Conservation (phyloP, 1,140 invertebrate genomes). For the Cyrtorhinus lividipennis region DNA sequence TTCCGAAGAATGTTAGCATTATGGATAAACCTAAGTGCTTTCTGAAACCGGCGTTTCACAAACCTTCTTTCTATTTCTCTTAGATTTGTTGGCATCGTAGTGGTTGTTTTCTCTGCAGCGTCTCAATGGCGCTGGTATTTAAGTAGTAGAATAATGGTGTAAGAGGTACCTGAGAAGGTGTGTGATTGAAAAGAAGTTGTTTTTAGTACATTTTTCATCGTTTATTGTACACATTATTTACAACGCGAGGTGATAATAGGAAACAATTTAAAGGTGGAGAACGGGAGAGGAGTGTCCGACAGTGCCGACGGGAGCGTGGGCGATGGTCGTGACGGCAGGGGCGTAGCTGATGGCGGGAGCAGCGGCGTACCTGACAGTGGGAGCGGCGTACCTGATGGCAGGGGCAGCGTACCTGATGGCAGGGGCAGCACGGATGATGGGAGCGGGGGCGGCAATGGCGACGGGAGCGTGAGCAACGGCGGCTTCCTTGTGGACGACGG, state of each 20-base stretch:
- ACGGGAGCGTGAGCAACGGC: slow-evolving; percentile 8
- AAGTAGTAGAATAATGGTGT: too few relatives aligned
- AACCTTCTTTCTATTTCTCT: too few relatives aligned
- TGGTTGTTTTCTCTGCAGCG: too few relatives aligned
- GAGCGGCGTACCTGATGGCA: slow-evolving; percentile 3
- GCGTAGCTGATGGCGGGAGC: slow-evolving; percentile 7
- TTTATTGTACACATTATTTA: neutral
- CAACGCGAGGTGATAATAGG: neutral
- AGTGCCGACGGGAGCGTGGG: slow-evolving; percentile 5
- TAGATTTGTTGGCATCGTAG: too few relatives aligned
- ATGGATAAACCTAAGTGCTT: too few relatives aligned
- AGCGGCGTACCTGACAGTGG: slow-evolving; percentile 10
- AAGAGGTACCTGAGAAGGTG: too few relatives aligned
- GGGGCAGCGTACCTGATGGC: neutral
- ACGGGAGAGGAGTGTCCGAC: slow-evolving; percentile 6
- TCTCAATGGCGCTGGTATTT: too few relatives aligned
- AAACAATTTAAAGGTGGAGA: neutral
- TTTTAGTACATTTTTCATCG: too few relatives aligned
- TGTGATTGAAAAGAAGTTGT: too few relatives aligned
- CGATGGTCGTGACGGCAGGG: slow-evolving; percentile 2
- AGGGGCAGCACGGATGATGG: slow-evolving; percentile 7
- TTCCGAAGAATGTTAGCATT: too few relatives aligned
- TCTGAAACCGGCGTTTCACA: too few relatives aligned
- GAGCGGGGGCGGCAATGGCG: slow-evolving; percentile 5
- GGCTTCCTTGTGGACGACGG: slow-evolving; percentile 35